Base-by-base conservation (phyloP, 2,888 invertebrate genomes). In the Lasius fuliginosus region DNA sequence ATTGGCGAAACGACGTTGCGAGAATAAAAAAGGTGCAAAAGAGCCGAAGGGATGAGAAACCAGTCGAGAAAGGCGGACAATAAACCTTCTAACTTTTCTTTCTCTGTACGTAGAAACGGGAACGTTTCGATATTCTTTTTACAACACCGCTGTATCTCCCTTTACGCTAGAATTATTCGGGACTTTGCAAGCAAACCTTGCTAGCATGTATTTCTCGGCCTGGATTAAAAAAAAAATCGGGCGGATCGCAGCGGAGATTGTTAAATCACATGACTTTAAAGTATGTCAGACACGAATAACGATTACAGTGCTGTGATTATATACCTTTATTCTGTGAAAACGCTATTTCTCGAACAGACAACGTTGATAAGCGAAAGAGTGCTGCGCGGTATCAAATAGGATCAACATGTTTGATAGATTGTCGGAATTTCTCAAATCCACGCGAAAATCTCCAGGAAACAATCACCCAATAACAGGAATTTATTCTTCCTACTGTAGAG, bases 201-300 rank as follows among this genome's bases (percentile, higher is more conserved):
- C 15, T 42, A 33, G 18, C 46, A 18, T 15, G 23, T 69, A n/a
- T 42, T 60, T 40, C 18, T 36, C 58, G 23, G 23, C 18, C 23
- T 69, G 58, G 46, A 79, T 79, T 79, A 49, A 71, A 79, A 77
- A 79, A 60, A 79, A 23, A 23, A 23, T 23, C 49, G 4, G 71
- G 5, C n/a, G n/a, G n/a, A n/a, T n/a, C 3, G 58, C 18, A 18
- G 23, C 6, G 23, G 2, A 23, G 23, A 79, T 71, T 23, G 73
- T 79, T 79, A 60, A 79, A 79, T 79, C 71, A 71, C 18, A 60
- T 60, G 71, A 36, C 27, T 79, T 71, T 27, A 46, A 60, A 71
- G n/a, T 71, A 12, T 60, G 60, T 60, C 73, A 18, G 53, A 15
- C 6, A 46, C 15, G 42, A 18, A 30, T 33, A 30, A 49, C n/a